These are phyloP conservation scores for Acrossocheilus fasciatus DNA, from an alignment of 2,797 vertebrate genomes.

Conservation along the genomic window DNA sequence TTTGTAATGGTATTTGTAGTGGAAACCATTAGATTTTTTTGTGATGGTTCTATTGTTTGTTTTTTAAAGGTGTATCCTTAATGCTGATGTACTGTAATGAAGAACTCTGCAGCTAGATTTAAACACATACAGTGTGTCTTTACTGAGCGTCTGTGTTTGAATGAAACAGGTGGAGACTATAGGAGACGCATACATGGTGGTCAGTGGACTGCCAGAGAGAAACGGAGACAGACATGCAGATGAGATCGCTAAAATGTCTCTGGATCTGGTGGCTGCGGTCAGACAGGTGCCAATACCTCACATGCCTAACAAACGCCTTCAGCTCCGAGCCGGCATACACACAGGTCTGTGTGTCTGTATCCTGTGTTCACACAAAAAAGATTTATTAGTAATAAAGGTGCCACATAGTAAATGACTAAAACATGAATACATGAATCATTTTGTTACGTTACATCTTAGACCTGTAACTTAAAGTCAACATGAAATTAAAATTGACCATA, in stretches of 20 bases:
- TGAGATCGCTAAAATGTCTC: constrained; percentile 89
- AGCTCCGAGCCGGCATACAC: constrained; percentile 88
- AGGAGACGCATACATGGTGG: constrained; percentile 92
- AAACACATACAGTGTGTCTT: not conserved
- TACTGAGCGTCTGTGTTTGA: not conserved
- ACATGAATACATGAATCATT: not conserved
- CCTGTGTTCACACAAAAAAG: not conserved
- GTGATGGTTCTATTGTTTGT: not conserved
- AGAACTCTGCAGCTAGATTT: not conserved
- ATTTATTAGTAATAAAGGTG: not conserved
- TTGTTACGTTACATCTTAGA: not conserved
- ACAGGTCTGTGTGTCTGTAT: constrained; percentile 74
- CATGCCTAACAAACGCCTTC: constrained; percentile 81
- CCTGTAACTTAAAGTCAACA: not conserved
- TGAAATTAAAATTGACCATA: too few species aligned
- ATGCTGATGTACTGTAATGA: not conserved
- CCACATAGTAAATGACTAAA: not conserved
- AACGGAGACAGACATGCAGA: constrained; percentile 85
- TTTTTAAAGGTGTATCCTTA: not conserved
- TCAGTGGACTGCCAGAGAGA: constrained; percentile 87
- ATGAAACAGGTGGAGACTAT: constrained; percentile 87
- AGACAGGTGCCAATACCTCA: constrained; percentile 87
- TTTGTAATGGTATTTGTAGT: not conserved
- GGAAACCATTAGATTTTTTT: not conserved
- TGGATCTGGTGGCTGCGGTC: constrained; percentile 89